Evolutionary conservation across 2,797 vertebrate genomes (phyloP), one percentile per base, ranked within the genome.

Genomic region (Euthynnus affinis): DNA sequence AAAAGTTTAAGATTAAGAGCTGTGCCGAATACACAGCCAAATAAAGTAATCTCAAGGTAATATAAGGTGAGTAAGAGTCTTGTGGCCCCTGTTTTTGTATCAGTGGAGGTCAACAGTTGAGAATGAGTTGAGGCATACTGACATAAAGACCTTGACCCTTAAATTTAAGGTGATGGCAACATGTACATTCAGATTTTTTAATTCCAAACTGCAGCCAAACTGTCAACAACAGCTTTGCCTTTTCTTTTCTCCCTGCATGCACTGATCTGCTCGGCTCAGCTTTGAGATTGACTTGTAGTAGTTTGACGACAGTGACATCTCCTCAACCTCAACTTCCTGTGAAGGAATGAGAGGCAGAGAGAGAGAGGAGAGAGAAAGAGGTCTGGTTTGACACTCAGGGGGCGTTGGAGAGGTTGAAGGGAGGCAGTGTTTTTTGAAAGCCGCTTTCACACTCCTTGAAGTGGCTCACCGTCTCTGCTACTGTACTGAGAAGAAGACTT

Each of bases 381-480:
- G 58, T 82, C 53, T 74, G 56, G 46, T 89, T 72, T 81, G 80
- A 74, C 75, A 71, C 80, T 81, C 20, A 53, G 86, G 89, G 88
- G 92, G 94, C 92, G 95, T 94, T 82, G 83, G 81, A 91, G 92
- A 93, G 92, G 88, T 87, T 77, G 82, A 94, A 92, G 73, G 71
- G 65, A 82, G 78, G 71, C 57, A 69, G 57, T 13, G 8, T 57
- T 74, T 63, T 79, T 78, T 86, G 32, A 87, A 90, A 87, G 80
- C 65, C 2, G 55, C 82, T 86, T 76, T 90, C 84, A 84, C 74
- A 25, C 60, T 62, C 76, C 90, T 90, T 95, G 94, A 95, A 95
- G 94, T 95, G 93, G 94, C 90, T 93, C 86, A 57, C 67, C 76
- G 66, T 87, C 83, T 87, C 81, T 87, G 94, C 94, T 95, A 95